Conservation (phyloP, 1,140 invertebrate species). For the Ceratitis capitata region DNA sequence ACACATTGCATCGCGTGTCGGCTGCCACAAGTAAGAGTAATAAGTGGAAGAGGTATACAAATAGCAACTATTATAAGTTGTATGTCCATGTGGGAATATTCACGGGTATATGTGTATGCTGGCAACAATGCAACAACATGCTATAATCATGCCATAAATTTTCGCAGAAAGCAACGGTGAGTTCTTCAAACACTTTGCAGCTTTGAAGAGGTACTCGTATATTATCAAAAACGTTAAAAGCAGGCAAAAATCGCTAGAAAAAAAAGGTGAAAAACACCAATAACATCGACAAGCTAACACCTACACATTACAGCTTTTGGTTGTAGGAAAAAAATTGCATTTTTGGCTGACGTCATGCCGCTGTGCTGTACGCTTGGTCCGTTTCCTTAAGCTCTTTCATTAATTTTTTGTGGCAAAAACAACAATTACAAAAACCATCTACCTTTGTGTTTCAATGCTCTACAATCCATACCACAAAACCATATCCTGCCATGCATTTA, state of each 20-base stretch:
- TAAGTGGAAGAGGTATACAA: background rate
- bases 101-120: too few relatives aligned
- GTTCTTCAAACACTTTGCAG: background rate
- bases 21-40: background rate
- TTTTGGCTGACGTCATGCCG: background rate
- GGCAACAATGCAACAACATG: slow-evolving; percentile 17
- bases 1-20: background rate
- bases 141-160: slow-evolving; percentile 35
- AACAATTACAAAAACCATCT: background rate
- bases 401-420: slow-evolving; percentile 22
- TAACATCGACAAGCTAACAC: background rate
- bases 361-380: background rate
- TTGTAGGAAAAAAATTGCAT: background rate
- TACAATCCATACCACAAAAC: background rate
- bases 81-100: background rate
- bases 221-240: background rate
- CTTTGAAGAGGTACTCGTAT: background rate
- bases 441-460: background rate
- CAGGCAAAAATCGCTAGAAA: too few relatives aligned
- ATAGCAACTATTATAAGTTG: background rate
- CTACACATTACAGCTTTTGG: background rate
- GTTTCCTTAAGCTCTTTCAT: slow-evolving; percentile 25
- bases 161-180: slow-evolving; percentile 2
- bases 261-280: background rate
- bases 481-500: slow-evolving; percentile 33